These are phyloP conservation scores for Neodiprion fabricii DNA, from an alignment of 1,140 invertebrate species.

Conservation along the genomic window DNA sequence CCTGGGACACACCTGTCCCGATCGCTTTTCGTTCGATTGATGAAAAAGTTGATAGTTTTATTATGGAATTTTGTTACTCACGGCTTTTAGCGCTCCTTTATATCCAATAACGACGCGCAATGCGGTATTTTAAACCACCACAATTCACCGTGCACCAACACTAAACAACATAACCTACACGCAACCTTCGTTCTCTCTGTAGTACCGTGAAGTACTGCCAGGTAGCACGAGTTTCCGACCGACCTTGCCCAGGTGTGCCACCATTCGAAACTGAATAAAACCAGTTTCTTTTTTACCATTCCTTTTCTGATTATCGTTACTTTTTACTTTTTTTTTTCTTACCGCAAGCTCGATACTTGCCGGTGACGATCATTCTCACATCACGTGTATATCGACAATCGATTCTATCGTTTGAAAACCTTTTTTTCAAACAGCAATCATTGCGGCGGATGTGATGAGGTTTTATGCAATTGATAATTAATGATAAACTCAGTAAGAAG, in stretches of 20 bases:
- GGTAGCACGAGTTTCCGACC: slow-evolving; percentile 4
- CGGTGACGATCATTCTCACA: background rate
- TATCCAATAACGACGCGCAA: background rate
- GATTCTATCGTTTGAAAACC: background rate
- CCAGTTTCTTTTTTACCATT: background rate
- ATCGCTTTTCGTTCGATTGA: too few relatives aligned
- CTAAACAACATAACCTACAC: slow-evolving; percentile 5
- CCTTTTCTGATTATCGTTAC: background rate
- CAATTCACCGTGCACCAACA: background rate
- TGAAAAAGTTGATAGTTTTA: background rate
- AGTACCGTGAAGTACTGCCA: slow-evolving; percentile 1
- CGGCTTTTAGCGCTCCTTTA: background rate
- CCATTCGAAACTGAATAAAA: slow-evolving; percentile 3
- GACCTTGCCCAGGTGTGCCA: slow-evolving; percentile 6
- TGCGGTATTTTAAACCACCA: background rate
- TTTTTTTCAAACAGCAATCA: too few relatives aligned
- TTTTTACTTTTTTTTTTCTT: background rate
- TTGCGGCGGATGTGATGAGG: too few relatives aligned
- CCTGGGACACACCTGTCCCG: background rate
- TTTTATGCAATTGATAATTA: too few relatives aligned
- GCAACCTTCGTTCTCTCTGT: background rate
- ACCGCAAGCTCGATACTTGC: background rate
- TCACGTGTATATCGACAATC: background rate
- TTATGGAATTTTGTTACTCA: background rate
- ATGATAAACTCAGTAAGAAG: too few relatives aligned